Evolutionary conservation across 1,140 invertebrate species (phyloP).

Genomic region (Temnothorax curvispinosus): DNA sequence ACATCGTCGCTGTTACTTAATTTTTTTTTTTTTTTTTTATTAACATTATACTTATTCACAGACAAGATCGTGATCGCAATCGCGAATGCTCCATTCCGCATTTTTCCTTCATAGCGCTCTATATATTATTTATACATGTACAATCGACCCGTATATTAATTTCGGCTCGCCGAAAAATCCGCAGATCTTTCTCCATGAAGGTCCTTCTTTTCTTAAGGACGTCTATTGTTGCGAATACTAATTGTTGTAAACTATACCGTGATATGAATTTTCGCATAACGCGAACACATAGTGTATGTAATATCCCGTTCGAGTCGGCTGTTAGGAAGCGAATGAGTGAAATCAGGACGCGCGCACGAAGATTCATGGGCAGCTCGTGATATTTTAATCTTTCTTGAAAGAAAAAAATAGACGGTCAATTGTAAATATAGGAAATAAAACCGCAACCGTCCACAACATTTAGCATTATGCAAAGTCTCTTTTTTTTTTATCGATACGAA

Average conservation of each 20-base stretch:
- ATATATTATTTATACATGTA: slow-evolving; percentile 70
- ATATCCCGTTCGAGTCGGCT: not conserved
- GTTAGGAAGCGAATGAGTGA: slow-evolving; percentile 12
- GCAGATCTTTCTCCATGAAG: slow-evolving; percentile 28
- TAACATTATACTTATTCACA: slow-evolving; percentile 68
- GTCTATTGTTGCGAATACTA: slow-evolving; percentile 36
- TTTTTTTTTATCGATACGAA: not conserved
- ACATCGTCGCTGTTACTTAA: slow-evolving; percentile 51
- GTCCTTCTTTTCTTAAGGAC: slow-evolving; percentile 55
- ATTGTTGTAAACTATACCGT: slow-evolving; percentile 8
- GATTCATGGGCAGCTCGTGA: not conserved
- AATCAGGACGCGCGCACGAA: not conserved
- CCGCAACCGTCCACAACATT: not conserved
- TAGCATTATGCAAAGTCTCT: not conserved
- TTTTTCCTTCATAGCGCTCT: not conserved
- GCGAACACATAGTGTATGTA: not conserved
- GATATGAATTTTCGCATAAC: slow-evolving; percentile 1
- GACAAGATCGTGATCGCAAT: slow-evolving; percentile 49
- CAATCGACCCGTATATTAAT: slow-evolving; percentile 72
- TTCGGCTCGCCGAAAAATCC: slow-evolving; percentile 62
- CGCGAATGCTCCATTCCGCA: not conserved
- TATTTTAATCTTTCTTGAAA: not conserved
- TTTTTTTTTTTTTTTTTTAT: slow-evolving; percentile 45
- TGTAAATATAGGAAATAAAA: slow-evolving; percentile 15
- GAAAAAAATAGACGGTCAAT: not conserved